phyloP scores from a whole-genome alignment of 2,113 vertebrate genomes.

The Merops nubicus region DNA sequence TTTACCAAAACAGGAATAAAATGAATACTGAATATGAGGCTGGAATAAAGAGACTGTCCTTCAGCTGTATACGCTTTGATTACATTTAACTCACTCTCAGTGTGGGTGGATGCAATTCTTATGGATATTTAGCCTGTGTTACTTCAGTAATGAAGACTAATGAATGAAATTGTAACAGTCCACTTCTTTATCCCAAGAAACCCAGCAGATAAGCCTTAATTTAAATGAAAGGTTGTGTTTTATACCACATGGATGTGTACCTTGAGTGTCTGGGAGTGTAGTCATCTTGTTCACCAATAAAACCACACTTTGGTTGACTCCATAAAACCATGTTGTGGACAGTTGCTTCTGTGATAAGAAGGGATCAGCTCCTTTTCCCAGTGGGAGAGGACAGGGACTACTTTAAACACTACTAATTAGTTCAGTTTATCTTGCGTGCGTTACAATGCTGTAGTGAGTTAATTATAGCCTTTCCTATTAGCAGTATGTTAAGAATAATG shows the following conservation, averaged over 20 bases:
- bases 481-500: constrained; percentile 71
- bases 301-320: neutral
- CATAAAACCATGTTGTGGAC: neutral
- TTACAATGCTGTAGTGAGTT: constrained; percentile 65
- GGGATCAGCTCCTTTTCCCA: neutral
- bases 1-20: neutral
- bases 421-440: constrained; percentile 69
- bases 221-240: constrained; percentile 24
- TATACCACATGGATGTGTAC: neutral
- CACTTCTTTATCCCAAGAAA: constrained; percentile 37
- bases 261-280: constrained; percentile 21
- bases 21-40: neutral
- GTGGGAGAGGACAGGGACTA: constrained; percentile 62
- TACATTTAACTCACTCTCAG: neutral
- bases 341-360: neutral
- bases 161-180: constrained; percentile 27
- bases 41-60: neutral
- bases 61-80: constrained; percentile 35
- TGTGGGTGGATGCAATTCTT: constrained; percentile 54
- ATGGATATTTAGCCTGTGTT: constrained; percentile 48
- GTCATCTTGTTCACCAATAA: constrained; percentile 28
- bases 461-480: constrained; percentile 79
- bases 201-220: constrained; percentile 28
- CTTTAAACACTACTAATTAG: constrained; percentile 76
- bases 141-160: constrained; percentile 39